Evolutionary conservation across 2,888 invertebrate species (phyloP).

Genomic region (Rotaria magnacalcarata): DNA sequence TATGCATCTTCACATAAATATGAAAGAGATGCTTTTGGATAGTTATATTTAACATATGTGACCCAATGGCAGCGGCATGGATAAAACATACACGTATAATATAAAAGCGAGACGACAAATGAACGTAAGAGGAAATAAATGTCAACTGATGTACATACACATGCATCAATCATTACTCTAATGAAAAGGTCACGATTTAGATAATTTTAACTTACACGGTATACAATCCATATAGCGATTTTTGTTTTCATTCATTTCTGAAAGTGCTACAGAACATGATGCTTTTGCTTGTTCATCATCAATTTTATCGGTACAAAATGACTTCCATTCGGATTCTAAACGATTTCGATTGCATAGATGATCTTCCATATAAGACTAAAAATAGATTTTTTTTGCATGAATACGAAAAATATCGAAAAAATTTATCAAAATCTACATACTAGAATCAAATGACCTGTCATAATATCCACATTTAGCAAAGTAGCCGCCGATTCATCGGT

Average conservation of each 20-base stretch:
- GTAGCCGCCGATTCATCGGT: constrained; percentile 85
- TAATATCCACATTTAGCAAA: constrained; percentile 92
- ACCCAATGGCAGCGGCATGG: background rate
- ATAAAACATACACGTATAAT: background rate
- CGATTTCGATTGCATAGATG: constrained; percentile 92
- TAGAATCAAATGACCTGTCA: constrained; percentile 94
- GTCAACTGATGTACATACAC: background rate
- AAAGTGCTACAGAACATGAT: constrained; percentile 64
- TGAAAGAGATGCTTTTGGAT: background rate
- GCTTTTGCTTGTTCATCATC: background rate
- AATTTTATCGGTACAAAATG: constrained; percentile 79
- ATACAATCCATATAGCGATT: constrained; percentile 79
- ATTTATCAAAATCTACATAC: constrained; percentile 62
- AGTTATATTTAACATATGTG: background rate
- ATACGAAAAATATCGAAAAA: background rate
- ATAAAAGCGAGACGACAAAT: background rate
- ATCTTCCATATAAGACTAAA: constrained; percentile 95
- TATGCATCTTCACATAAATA: background rate
- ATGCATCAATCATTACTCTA: background rate
- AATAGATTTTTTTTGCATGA: background rate
- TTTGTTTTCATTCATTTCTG: constrained; percentile 71
- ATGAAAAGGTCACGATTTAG: background rate
- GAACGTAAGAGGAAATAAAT: background rate
- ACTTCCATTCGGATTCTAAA: constrained; percentile 92
- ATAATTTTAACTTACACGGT: constrained; percentile 66